phyloP scores from a whole-genome alignment of 2,888 invertebrate species.

The Dioctria rufipes region DNA sequence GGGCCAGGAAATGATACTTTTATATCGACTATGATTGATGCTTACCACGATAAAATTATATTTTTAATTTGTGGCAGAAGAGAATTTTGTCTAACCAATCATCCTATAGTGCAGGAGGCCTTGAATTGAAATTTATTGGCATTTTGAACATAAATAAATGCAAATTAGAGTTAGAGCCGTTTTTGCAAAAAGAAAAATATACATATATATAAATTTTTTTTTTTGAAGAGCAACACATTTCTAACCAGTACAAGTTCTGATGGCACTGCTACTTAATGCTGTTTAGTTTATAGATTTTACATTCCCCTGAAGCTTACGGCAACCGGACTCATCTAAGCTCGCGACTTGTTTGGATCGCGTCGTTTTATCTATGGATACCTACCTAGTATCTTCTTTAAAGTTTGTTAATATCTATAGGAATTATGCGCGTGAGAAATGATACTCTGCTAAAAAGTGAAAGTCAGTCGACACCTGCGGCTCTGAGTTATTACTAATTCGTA shows the following conservation, averaged over 20 bases:
- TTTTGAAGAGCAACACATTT: conserved; percentile 14
- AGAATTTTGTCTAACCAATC: conserved; percentile 1
- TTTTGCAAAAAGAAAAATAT: conserved; percentile 7
- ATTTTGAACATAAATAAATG: conserved; percentile 44
- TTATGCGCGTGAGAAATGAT: conserved; percentile 22
- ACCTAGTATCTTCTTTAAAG: conserved; percentile 24
- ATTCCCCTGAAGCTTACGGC: conserved; percentile 14
- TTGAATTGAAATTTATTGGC: conserved; percentile 33
- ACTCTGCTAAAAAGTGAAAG: conserved; percentile 43
- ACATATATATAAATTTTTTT: too few relatives aligned
- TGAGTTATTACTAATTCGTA: conserved; percentile 22
- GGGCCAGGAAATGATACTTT: conserved; percentile 29
- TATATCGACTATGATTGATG: background rate
- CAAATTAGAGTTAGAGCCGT: conserved; percentile 21
- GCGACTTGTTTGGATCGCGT: background rate
- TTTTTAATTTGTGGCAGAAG: background rate
- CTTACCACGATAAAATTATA: too few relatives aligned
- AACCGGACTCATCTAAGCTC: background rate
- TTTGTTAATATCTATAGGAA: background rate
- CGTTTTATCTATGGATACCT: background rate
- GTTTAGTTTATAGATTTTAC: background rate
- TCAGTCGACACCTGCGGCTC: conserved; percentile 30
- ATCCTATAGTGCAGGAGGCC: background rate
- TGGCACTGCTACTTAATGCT: background rate
- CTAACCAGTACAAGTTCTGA: conserved; percentile 26